Evolutionary conservation across 2,113 vertebrate species (phyloP), one percentile per base, ranked within the genome.

Genomic region (Malaclemys terrapin): DNA sequence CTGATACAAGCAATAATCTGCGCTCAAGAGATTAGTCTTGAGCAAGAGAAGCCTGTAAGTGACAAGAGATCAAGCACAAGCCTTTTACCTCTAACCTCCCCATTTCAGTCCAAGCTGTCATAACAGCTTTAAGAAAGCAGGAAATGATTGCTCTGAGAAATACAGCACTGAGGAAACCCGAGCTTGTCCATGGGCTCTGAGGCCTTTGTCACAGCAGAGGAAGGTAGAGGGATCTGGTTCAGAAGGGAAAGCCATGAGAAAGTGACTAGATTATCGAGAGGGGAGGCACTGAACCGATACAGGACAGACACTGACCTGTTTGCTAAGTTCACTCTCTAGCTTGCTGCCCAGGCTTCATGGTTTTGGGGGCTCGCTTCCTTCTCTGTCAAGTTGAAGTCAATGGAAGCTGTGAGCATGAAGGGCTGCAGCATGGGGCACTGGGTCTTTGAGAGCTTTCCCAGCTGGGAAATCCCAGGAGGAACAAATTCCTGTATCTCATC

Each of bases 1-100:
- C 52, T 95, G 95, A 93, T 94, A 94, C 50, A 85, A 93, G 94
- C 82, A 42, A 88, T 97, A 95, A 97, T 98, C 97, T 96, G 85
- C 35, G 7, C 93, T 87, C 95, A 96, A 96, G 94, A 97, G 97
- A 96, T 97, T 93, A 96, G 85, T 89, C 85, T 82, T 52, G 94
- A 97, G 91, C 87, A 85, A 93, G 93, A 84, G 95, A 93, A 89
- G 93, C 95, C 89, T 12, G 10, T 95, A 94, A 96, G 95, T 78
- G 59, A 96, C 95, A 88, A 62, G 90, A 96, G 96, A 95, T 87
- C 85, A 93, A 88, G 83, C 12, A 29, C 80, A 93, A 95, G 82
- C 94, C 89, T 89, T 96, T 85, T 90, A 95, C 95, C 91, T 95
- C 89, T 54, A 89, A 90, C 87, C 81, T 65, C 78, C 5, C 27